These are phyloP conservation scores for Nomada ruficornis DNA, from an alignment of 2,888 invertebrate species.

Conservation along the genomic window DNA sequence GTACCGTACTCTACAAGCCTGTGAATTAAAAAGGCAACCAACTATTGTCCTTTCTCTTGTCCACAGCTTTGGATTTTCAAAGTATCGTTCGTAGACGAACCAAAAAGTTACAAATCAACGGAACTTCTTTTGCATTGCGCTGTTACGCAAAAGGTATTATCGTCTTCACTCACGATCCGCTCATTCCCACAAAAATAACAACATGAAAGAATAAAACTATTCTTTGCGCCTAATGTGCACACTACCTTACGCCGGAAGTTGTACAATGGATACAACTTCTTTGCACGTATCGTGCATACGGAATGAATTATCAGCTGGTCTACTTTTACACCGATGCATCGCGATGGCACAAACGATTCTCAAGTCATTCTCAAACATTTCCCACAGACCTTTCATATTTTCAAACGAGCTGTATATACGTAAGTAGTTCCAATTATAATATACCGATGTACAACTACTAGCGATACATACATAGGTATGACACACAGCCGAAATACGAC, in stretches of 20 bases:
- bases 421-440: too few species aligned
- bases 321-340: neutral
- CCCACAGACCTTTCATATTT: neutral
- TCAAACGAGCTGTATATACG: neutral
- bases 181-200: neutral
- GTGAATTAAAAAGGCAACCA: neutral
- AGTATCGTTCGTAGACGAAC: neutral
- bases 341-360: neutral
- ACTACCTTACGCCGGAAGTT: neutral
- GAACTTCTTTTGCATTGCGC: too few species aligned
- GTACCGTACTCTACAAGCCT: neutral
- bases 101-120: too few species aligned
- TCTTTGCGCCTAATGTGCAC: neutral
- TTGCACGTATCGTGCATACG: neutral
- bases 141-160: too few species aligned
- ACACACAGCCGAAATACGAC: too few species aligned
- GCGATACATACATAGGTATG: too few species aligned
- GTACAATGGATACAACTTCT: slow-evolving; percentile 4
- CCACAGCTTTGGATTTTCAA: neutral
- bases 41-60: neutral
- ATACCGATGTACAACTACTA: too few species aligned
- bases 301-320: neutral
- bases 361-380: neutral
- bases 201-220: neutral
- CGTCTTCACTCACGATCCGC: neutral